Percentiles rank a stretch among this genome's conserved stretches.
Conservation (phyloP, 2,797 vertebrate genomes). For the Rhincodon typus region DNA sequence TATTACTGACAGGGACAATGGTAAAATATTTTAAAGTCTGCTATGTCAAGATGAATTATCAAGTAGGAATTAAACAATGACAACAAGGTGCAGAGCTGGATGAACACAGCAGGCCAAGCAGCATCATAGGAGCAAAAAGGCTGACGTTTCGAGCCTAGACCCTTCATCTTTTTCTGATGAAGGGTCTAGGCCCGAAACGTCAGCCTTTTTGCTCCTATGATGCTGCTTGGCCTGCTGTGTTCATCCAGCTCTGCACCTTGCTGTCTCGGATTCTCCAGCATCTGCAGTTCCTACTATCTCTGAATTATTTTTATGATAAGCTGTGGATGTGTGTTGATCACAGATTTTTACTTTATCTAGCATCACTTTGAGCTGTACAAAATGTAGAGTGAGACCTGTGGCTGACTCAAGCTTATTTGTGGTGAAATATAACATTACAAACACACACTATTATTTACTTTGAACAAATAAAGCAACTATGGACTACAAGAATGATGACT, state of each 20-base stretch:
- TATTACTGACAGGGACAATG: neutral
- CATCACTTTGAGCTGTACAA: neutral
- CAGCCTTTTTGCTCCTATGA: too few species aligned
- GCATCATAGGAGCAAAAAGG: too few species aligned
- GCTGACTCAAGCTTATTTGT: neutral
- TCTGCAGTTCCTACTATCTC: too few species aligned
- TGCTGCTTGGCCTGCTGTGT: too few species aligned
- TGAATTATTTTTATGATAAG: neutral
- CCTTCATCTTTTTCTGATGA: too few species aligned
- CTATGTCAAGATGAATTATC: neutral
- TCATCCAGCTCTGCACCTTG: too few species aligned
- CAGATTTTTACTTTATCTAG: neutral
- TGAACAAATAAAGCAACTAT: constrained; percentile 21
- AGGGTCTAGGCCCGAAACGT: too few species aligned
- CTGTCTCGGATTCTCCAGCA: too few species aligned
- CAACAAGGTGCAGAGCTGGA: neutral
- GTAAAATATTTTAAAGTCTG: too few species aligned
- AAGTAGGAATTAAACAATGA: neutral
- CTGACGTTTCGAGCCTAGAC: too few species aligned
- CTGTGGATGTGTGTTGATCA: neutral
- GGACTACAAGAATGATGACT: constrained; percentile 23
- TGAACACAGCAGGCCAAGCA: too few species aligned
- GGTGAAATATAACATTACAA: constrained; percentile 27
- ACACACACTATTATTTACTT: constrained; percentile 10
- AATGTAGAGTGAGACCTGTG: neutral